Evolutionary conservation across 2,888 invertebrate genomes (phyloP), one percentile per base, ranked within the genome.

Genomic region (Netelia inedita): DNA sequence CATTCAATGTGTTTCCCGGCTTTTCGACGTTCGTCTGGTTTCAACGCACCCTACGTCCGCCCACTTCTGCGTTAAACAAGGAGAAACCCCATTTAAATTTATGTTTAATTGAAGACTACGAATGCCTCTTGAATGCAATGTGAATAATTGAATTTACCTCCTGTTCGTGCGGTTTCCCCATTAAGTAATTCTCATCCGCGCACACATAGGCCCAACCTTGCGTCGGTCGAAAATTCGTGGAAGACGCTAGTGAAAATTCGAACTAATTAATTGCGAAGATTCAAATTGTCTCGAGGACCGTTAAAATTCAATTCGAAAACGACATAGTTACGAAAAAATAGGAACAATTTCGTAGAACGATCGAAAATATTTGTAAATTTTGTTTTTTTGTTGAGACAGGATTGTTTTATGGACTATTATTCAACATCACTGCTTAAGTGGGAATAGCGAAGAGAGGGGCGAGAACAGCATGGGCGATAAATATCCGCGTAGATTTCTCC

Each of bases 91-190:
- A 50, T 21, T 28, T 19, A 8, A 68, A 73, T 73, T 73, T 68
- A 68, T 46, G 80, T 59, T 68, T 35, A 68, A 73, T 74, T 66
- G 66, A 73, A 46, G 66, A 66, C 61, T 59, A 66, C 35, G n/a
- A 73, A 73, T 80, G 57, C 41, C 41, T 73, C 57, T 35, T 57
- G 28, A 57, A 28, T 21, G 16, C 50, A 57, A 59, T 50, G 65
- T 16, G 21, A 43, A 23, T 66, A 73, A 80, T 73, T 80, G 59
- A 19, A 80, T 80, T 80, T 73, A 35, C 21, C 19, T 43, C 79
- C 35, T 35, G 28, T 35, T 19, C 53, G n/a, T 28, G 72, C 50
- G 28, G n/a, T 71, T 19, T n/a, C 23, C 10, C 10, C 55, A 71
- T 71, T 55, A 55, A 11, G 28, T 71, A 71, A 71, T 55, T 35